Evolutionary conservation across 1,140 invertebrate genomes (phyloP).

Genomic region (Hesperophylax magnus): DNA sequence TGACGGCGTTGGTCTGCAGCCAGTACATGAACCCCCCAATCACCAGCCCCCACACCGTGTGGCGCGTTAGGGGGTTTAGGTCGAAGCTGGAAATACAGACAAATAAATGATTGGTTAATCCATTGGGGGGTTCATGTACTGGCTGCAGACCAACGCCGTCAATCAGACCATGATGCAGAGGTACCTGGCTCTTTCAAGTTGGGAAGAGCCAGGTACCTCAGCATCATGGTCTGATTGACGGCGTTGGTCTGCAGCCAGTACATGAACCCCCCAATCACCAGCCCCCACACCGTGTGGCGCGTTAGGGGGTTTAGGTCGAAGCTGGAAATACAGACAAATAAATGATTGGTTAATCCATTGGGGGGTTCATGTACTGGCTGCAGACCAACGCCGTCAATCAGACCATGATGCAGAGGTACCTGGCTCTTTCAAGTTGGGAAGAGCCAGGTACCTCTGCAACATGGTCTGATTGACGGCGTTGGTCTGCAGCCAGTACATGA

Average conservation of each 20-base stretch:
- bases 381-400: no score
- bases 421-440: conserved; percentile 76
- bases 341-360: not conserved
- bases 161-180: no score
- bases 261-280: conserved; percentile 83
- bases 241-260: conserved; percentile 84
- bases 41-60: conserved; percentile 85
- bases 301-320: conserved; percentile 81
- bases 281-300: conserved; percentile 86
- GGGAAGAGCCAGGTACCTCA: conserved; percentile 78
- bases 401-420: no score
- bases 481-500: conserved; percentile 82
- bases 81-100: conserved; percentile 72
- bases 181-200: conserved; percentile 74
- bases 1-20: conserved; percentile 82
- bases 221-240: conserved; percentile 86
- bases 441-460: conserved; percentile 79
- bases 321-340: conserved; percentile 64
- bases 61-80: conserved; percentile 81
- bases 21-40: conserved; percentile 86
- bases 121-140: no score
- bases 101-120: not conserved
- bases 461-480: conserved; percentile 87
- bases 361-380: no score
- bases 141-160: no score